Percentiles rank a stretch among this genome's conserved stretches.
phyloP scores from a whole-genome alignment of 2,113 vertebrate genomes.

The Elephas maximus region DNA sequence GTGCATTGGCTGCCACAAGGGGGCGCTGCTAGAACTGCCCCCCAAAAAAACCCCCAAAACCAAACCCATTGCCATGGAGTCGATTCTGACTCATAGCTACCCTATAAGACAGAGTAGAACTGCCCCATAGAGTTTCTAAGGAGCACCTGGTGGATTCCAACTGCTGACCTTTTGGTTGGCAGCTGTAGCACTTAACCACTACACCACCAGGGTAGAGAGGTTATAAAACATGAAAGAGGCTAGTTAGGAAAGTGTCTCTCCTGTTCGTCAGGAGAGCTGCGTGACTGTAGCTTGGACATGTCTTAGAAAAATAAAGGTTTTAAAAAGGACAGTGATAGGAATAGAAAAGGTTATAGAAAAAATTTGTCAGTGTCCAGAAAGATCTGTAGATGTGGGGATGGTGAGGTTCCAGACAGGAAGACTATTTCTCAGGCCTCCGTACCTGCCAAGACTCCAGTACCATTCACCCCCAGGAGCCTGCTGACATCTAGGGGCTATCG shows the following conservation, averaged over 20 bases:
- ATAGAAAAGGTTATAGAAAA: background rate
- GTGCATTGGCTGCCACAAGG: background rate
- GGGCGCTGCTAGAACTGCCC: background rate
- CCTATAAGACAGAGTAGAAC: too few species aligned
- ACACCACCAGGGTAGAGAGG: background rate
- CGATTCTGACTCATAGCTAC: too few species aligned
- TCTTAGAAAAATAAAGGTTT: background rate
- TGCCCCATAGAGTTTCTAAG: too few species aligned
- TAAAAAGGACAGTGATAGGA: background rate
- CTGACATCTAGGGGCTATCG: background rate
- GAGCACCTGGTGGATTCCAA: too few species aligned
- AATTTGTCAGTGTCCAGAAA: background rate
- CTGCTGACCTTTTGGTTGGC: too few species aligned
- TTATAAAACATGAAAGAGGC: background rate
- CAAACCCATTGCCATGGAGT: too few species aligned
- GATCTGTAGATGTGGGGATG: background rate
- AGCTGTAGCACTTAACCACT: too few species aligned
- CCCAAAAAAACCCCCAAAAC: too few species aligned
- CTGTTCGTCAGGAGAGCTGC: background rate
- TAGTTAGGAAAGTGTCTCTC: background rate
- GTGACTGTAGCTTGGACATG: background rate
- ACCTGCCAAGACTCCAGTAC: background rate
- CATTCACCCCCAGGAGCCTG: background rate
- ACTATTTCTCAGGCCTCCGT: background rate
- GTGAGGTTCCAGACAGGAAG: background rate